Evolutionary conservation across 2,797 vertebrate genomes (phyloP).

Genomic region (Lemur catta): DNA sequence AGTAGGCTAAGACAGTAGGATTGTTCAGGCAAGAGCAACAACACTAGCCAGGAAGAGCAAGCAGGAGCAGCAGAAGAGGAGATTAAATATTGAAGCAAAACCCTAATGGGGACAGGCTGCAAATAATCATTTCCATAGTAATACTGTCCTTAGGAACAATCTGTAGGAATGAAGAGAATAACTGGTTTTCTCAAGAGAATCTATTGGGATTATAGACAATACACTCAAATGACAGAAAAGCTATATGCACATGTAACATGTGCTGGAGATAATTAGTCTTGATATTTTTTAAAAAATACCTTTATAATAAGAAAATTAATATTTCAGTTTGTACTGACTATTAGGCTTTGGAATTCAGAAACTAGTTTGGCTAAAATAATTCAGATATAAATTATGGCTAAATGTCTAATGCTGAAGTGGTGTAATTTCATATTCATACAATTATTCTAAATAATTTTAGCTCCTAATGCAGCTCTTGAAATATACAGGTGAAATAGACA

Average conservation of each 20-base stretch:
- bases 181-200: background rate
- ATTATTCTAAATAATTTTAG: slow-evolving; percentile 30
- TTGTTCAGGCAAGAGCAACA: background rate
- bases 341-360: background rate
- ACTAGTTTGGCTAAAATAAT: background rate
- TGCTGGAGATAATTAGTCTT: background rate
- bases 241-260: no score
- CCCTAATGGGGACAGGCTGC: background rate
- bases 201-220: no score
- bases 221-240: background rate
- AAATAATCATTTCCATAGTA: background rate
- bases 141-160: background rate
- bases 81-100: background rate
- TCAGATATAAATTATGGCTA: background rate
- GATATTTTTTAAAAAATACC: background rate
- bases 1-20: background rate
- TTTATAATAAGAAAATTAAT: background rate
- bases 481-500: background rate
- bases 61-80: background rate
- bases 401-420: background rate
- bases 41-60: background rate
- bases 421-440: background rate
- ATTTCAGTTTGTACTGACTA: background rate
- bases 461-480: background rate
- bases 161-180: background rate